phyloP scores from a whole-genome alignment of 2,797 vertebrate species.

The Takifugu ocellatus region DNA sequence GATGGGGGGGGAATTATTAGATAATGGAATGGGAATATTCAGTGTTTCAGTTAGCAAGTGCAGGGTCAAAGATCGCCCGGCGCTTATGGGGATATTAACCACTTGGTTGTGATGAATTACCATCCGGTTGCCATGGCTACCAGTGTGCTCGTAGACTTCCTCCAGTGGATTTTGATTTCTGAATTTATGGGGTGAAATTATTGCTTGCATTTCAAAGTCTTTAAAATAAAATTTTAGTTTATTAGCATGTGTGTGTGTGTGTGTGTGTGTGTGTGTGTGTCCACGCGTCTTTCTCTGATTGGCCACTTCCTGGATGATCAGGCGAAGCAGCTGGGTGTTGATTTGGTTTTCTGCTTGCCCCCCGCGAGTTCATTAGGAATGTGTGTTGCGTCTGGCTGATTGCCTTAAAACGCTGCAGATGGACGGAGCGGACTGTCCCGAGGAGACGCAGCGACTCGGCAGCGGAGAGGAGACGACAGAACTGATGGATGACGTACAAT shows the following conservation, averaged over 20 bases:
- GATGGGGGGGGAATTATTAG: conserved; percentile 27
- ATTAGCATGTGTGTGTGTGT: not conserved
- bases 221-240: too few relatives aligned
- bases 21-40: conserved; percentile 71
- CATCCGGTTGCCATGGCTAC: conserved; percentile 69
- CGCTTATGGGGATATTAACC: conserved; percentile 75
- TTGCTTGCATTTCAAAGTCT: too few relatives aligned
- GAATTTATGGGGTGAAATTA: too few relatives aligned
- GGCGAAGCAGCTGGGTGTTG: conserved; percentile 66
- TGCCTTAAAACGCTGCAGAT: conserved; percentile 49
- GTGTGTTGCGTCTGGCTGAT: conserved; percentile 52
- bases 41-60: conserved; percentile 69
- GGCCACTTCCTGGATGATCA: conserved; percentile 67
- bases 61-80: conserved; percentile 67
- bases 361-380: conserved; percentile 62
- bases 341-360: conserved; percentile 56
- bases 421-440: conserved; percentile 37
- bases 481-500: conserved; percentile 2
- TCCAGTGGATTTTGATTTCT: conserved; percentile 2
- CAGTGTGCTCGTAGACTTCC: conserved; percentile 22
- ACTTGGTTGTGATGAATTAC: conserved; percentile 76
- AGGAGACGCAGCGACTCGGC: not conserved
- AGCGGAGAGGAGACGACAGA: not conserved
- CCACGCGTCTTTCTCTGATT: conserved; percentile 39
- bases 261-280: not conserved